Conservation (phyloP, 2,113 vertebrate species). For the Leptodactylus fuscus region DNA sequence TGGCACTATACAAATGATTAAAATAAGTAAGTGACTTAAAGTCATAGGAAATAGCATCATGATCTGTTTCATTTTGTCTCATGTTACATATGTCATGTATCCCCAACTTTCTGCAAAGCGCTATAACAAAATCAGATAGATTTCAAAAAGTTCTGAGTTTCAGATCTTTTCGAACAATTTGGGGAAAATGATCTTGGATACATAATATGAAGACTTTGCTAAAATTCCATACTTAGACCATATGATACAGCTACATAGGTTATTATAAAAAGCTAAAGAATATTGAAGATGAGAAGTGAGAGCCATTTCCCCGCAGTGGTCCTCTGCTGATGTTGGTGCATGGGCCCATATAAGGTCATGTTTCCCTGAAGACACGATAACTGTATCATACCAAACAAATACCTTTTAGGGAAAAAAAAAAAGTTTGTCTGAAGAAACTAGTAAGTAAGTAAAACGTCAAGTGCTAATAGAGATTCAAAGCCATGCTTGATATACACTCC, state of each 20-base stretch:
- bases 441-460: slow-evolving; percentile 69
- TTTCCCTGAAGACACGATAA: slow-evolving; percentile 86
- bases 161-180: no score
- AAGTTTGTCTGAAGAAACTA: slow-evolving; percentile 77
- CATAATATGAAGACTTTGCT: not conserved
- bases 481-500: not conserved
- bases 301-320: slow-evolving; percentile 60
- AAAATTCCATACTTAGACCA: not conserved
- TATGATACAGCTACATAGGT: no score
- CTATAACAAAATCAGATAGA: not conserved
- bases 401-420: slow-evolving; percentile 92
- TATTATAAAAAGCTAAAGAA: not conserved
- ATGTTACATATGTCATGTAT: not conserved
- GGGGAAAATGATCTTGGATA: no score
- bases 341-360: slow-evolving; percentile 90
- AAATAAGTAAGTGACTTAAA: not conserved
- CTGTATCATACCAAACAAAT: slow-evolving; percentile 94
- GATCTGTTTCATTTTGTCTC: not conserved
- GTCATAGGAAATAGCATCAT: not conserved
- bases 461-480: slow-evolving; percentile 55
- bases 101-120: not conserved
- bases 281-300: slow-evolving; percentile 25
- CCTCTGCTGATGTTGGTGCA: slow-evolving; percentile 63
- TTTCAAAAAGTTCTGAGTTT: not conserved
- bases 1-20: no score